Conservation (phyloP, 2,797 vertebrate species). For the Pangasius larnaudii region DNA sequence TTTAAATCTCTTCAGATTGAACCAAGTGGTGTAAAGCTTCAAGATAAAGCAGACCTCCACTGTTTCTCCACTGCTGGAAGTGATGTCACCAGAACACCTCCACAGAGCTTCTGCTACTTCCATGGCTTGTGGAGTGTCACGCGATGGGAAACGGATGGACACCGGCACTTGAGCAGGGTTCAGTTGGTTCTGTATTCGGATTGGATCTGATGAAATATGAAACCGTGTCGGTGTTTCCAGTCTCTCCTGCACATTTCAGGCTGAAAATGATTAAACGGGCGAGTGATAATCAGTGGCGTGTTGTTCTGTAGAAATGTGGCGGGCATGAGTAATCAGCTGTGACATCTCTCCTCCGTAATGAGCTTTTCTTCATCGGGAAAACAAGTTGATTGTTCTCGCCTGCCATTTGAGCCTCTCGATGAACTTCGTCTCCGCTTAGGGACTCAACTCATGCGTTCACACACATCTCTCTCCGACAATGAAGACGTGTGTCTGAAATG, state of each 20-base stretch:
- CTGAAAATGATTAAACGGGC: background rate
- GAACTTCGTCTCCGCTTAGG: background rate
- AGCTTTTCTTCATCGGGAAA: background rate
- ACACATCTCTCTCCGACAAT: background rate
- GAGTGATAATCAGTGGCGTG: too few relatives aligned
- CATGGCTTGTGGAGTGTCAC: background rate
- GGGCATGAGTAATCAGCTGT: background rate
- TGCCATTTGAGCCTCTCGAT: background rate
- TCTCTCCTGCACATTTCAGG: background rate
- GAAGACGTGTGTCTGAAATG: background rate
- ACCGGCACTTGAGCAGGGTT: background rate
- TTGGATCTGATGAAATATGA: background rate
- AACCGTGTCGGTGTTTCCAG: background rate
- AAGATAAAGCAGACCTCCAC: background rate
- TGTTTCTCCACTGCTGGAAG: background rate
- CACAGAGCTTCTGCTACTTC: background rate
- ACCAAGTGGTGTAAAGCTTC: background rate
- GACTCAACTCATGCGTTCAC: background rate
- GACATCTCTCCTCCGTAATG: background rate
- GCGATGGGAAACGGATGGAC: background rate
- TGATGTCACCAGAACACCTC: background rate
- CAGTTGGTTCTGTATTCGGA: background rate
- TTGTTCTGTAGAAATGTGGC: background rate
- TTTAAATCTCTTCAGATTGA: background rate
- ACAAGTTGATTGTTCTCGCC: background rate